These are phyloP conservation scores for Zaprionus capensis DNA, from an alignment of 1,140 invertebrate species.

Conservation along the genomic window DNA sequence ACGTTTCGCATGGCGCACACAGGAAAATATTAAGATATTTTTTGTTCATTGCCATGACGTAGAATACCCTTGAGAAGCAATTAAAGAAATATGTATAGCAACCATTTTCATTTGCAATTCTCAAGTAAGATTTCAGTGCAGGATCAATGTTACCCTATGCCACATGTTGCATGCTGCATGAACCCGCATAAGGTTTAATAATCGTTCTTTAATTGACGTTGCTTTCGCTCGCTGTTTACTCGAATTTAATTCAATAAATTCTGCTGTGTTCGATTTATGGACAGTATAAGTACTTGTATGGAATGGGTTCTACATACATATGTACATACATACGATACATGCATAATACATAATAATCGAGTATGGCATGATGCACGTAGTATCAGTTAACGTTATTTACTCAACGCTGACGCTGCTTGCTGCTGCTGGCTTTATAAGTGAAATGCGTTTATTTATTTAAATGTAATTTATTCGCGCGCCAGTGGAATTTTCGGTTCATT, in stretches of 20 bases:
- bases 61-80: constrained; percentile 12
- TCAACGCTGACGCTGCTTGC: constrained; percentile 15
- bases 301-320: not conserved
- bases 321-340: constrained; percentile 16
- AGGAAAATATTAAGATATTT: constrained; percentile 25
- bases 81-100: not conserved
- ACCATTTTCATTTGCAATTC: not conserved
- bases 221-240: constrained; percentile 12
- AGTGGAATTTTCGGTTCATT: constrained; percentile 41
- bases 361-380: constrained; percentile 31
- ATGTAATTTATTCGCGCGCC: constrained; percentile 55
- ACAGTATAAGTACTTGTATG: not conserved
- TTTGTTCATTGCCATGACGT: not conserved
- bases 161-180: not conserved
- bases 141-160: not conserved
- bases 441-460: constrained; percentile 66
- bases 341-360: constrained; percentile 23
- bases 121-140: not conserved
- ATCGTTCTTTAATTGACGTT: constrained; percentile 20
- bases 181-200: not conserved
- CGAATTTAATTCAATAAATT: constrained; percentile 50
- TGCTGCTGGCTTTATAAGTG: constrained; percentile 37
- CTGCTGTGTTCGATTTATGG: constrained; percentile 37
- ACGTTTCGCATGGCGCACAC: constrained; percentile 17
- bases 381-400: constrained; percentile 44